Base-by-base conservation (phyloP, 2,113 vertebrate genomes). In the Calyptomena viridis region DNA sequence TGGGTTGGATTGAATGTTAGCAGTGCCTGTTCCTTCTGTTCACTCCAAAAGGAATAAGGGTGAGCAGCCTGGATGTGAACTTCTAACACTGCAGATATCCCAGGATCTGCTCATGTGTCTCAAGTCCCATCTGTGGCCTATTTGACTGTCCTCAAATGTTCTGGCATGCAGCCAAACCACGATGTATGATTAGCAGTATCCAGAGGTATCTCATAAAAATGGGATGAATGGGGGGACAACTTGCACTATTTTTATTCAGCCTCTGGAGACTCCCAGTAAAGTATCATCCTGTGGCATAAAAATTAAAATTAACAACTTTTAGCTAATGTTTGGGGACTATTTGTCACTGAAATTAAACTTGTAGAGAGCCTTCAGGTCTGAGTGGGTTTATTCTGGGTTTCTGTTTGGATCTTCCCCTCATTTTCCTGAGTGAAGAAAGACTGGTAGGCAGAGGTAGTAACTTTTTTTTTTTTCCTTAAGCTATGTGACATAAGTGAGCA, bases 21-120 rank as follows among this genome's bases (percentile, higher is more conserved):
- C 40, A 35, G 33, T 30, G 42, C 42, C 25, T 74, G 8, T 11
- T 85, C 31, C 37, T 71, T 84, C 56, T 78, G 3, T 21, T 66
- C 22, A 16, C n/a, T 71, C 46, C 12, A 12, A 23, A 71, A 77
- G 37, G 19, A 52, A 55, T 71, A 16, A 27, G 44, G 13, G 11
- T 53, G 37, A 40, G 7, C 22, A 31, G 39, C 35, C 37, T 0
- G 0, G 8, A 18, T 31, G 9, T 20, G 31, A 79, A 17, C 6
- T 39, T 44, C 50, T 67, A 28, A 17, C 4, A 5, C 6, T 25
- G 8, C 7, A 30, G 10, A 0, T 42, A 25, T 4, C 18, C 66
- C 40, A 40, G 28, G n/a, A 40, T 24, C 20, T 21, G 30, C 9
- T 33, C 6, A 0, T 8, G 7, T 40, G 16, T 83, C 52, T 37